Evolutionary conservation across 2,797 vertebrate genomes (phyloP).

Genomic region (Xyrichtys novacula): DNA sequence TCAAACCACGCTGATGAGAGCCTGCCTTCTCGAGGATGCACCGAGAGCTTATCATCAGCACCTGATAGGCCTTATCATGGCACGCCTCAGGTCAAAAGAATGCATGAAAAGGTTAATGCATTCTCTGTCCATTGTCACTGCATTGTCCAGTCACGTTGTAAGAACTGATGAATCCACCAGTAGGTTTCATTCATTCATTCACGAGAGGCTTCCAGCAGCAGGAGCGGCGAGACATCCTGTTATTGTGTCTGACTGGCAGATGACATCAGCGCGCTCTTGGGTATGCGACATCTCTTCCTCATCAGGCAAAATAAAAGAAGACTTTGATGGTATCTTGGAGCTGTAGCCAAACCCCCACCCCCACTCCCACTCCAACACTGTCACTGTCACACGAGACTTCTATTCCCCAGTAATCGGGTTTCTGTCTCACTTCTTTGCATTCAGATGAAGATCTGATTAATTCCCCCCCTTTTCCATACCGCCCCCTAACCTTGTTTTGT

Average conservation of each 20-base stretch:
- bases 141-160: slow-evolving; percentile 52
- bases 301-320: slow-evolving; percentile 83
- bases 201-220: slow-evolving; percentile 30
- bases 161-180: slow-evolving; percentile 64
- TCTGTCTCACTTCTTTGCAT: slow-evolving; percentile 79
- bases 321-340: slow-evolving; percentile 83
- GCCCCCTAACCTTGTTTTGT: slow-evolving; percentile 32
- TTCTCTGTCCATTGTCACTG: slow-evolving; percentile 45
- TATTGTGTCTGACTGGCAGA: slow-evolving; percentile 76
- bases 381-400: slow-evolving; percentile 77
- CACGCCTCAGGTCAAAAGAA: slow-evolving; percentile 30
- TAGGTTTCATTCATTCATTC: slow-evolving; percentile 60
- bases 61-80: slow-evolving; percentile 37
- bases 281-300: slow-evolving; percentile 75
- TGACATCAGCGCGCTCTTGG: slow-evolving; percentile 79
- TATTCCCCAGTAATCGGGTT: slow-evolving; percentile 83
- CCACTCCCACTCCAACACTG: slow-evolving; percentile 48
- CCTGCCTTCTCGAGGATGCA: no score
- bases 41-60: slow-evolving; percentile 27
- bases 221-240: slow-evolving; percentile 67
- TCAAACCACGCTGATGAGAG: slow-evolving; percentile 4
- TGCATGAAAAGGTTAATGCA: slow-evolving; percentile 59
- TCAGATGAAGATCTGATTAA: slow-evolving; percentile 74
- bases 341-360: slow-evolving; percentile 33
- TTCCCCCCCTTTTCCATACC: slow-evolving; percentile 32